Conservation (phyloP, 1,140 invertebrate genomes). For the Psix sp. region DNA sequence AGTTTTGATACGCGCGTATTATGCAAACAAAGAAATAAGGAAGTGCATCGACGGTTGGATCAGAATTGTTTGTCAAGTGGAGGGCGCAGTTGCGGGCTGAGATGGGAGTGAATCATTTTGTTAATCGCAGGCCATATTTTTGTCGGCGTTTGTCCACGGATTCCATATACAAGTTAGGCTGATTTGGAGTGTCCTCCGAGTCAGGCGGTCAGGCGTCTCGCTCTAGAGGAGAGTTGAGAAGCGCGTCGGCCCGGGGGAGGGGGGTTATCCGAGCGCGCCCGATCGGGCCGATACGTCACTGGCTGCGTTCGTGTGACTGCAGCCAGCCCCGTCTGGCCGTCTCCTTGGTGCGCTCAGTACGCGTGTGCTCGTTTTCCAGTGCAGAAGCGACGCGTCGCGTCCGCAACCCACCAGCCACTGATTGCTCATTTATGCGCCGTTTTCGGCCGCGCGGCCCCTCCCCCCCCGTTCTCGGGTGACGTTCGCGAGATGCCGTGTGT, state of each 20-base stretch:
- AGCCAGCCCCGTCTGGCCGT: constrained; percentile 1
- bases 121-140: too few relatives aligned
- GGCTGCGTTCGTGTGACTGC: constrained; percentile 24
- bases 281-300: constrained; percentile 20
- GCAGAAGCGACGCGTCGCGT: constrained; percentile 7
- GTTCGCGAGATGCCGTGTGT: constrained; percentile 22
- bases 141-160: too few relatives aligned
- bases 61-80: too few relatives aligned
- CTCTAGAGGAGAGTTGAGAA: constrained; percentile 1
- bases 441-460: not conserved
- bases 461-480: constrained; percentile 11
- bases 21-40: too few relatives aligned
- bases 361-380: constrained; percentile 20
- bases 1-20: too few relatives aligned
- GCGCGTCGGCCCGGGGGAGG: constrained; percentile 3
- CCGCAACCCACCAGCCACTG: not conserved
- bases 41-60: too few relatives aligned
- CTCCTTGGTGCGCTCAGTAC: constrained; percentile 5
- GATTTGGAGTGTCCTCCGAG: too few relatives aligned
- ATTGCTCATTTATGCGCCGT: constrained; percentile 7
- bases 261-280: constrained; percentile 8
- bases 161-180: too few relatives aligned
- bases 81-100: too few relatives aligned
- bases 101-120: too few relatives aligned
- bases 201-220: too few relatives aligned